Conservation (phyloP, 2,888 invertebrate genomes). For the Abscondita cerata region DNA sequence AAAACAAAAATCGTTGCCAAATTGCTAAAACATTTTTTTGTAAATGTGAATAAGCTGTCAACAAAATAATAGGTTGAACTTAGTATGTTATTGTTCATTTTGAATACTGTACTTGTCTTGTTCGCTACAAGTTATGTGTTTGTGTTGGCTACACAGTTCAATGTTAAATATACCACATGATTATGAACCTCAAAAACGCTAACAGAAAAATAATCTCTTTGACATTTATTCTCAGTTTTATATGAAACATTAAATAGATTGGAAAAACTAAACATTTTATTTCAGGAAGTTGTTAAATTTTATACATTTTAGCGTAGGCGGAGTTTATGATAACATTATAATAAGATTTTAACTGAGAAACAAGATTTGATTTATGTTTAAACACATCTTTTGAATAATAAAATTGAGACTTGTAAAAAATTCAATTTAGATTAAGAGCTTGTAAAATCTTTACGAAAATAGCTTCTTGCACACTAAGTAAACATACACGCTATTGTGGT, state of each 20-base stretch:
- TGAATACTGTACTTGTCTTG: conserved; percentile 40
- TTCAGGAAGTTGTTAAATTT: conserved; percentile 31
- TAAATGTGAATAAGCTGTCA: conserved; percentile 33
- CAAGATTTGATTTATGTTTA: conserved; percentile 15
- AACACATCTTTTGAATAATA: conserved; percentile 3
- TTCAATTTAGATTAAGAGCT: no score
- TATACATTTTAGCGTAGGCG: conserved; percentile 24
- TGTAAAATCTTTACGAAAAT: no score
- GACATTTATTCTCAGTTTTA: conserved; percentile 33
- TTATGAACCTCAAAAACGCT: conserved; percentile 32
- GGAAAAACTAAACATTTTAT: conserved; percentile 22
- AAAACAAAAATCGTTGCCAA: conserved; percentile 27
- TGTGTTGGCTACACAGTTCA: conserved; percentile 37
- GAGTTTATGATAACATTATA: conserved; percentile 24
- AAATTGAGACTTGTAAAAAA: neutral
- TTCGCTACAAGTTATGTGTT: conserved; percentile 40
- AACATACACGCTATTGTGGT: neutral
- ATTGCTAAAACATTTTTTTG: conserved; percentile 23
- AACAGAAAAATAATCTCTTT: conserved; percentile 37
- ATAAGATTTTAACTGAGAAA: conserved; percentile 16
- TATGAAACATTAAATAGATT: conserved; percentile 33
- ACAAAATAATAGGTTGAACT: conserved; percentile 36
- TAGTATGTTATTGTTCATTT: conserved; percentile 38
- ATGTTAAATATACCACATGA: conserved; percentile 36
- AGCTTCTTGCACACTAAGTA: neutral